These are phyloP conservation scores for Coreius guichenoti DNA, from an alignment of 2,797 vertebrate species.

Conservation along the genomic window DNA sequence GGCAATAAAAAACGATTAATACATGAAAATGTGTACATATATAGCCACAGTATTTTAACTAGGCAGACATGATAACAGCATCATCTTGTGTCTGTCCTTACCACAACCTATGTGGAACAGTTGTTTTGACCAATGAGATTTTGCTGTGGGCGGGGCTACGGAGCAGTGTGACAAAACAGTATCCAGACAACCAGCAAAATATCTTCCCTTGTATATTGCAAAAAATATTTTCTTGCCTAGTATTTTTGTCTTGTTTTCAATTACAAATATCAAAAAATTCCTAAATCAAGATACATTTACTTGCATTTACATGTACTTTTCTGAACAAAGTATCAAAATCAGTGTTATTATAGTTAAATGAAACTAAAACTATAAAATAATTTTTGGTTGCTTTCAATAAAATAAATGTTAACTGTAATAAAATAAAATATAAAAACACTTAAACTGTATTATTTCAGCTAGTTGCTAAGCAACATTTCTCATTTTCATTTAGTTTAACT, in stretches of 20 bases:
- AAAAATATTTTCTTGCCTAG: too few species aligned
- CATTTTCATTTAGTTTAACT: not conserved
- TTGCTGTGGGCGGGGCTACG: not conserved
- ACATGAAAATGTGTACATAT: not conserved
- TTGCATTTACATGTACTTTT: not conserved
- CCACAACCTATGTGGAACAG: not conserved
- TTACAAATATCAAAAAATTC: not conserved
- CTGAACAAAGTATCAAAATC: not conserved
- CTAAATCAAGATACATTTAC: not conserved
- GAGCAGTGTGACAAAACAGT: not conserved
- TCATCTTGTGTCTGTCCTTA: not conserved
- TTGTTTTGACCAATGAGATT: not conserved
- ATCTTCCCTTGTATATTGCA: too few species aligned
- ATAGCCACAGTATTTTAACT: not conserved
- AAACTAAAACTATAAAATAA: not conserved
- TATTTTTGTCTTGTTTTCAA: not conserved
- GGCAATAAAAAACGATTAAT: not conserved
- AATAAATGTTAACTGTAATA: not conserved
- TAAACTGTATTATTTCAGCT: too few species aligned
- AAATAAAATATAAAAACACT: not conserved
- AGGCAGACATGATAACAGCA: not conserved
- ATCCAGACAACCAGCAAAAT: not conserved
- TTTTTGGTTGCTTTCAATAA: not conserved
- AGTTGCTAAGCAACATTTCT: not conserved
- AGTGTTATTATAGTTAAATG: not conserved